Evolutionary conservation across 2,797 vertebrate species (phyloP).

Genomic region (Gymnothorax reevesii): DNA sequence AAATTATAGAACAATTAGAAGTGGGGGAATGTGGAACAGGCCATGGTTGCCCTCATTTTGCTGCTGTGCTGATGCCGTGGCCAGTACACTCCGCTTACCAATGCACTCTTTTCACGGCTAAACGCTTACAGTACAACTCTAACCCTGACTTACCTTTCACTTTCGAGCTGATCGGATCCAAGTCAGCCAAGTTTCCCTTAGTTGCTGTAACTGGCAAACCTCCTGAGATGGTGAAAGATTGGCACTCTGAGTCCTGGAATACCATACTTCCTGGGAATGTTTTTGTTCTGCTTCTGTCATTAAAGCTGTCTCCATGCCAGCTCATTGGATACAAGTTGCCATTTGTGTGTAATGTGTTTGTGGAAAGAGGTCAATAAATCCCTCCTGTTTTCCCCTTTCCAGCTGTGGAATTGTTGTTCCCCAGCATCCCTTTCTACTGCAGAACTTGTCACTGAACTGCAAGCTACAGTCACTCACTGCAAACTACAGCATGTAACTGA

Average conservation of each 20-base stretch:
- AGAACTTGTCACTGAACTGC: not conserved
- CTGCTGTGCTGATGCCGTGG: not conserved
- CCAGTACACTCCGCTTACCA: slow-evolving; percentile 21
- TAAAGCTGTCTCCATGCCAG: not conserved
- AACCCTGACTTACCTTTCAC: not conserved
- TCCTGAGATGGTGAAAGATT: not conserved
- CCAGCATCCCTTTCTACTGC: not conserved
- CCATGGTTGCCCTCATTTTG: not conserved
- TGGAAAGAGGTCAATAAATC: not conserved
- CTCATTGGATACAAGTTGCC: not conserved
- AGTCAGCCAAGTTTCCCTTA: not conserved
- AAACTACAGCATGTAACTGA: slow-evolving; percentile 4
- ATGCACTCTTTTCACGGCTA: not conserved
- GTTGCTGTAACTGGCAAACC: not conserved
- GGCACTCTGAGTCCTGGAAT: not conserved
- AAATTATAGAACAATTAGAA: not conserved
- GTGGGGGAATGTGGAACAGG: not conserved
- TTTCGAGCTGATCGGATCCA: not conserved
- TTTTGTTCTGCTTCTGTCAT: not conserved
- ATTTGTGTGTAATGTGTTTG: not conserved
- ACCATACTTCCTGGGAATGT: not conserved
- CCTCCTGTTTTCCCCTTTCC: not conserved
- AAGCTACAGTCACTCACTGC: not conserved
- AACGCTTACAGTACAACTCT: not conserved
- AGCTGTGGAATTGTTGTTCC: not conserved